Conservation (phyloP, 2,888 invertebrate genomes). For the Morpho achilles region DNA sequence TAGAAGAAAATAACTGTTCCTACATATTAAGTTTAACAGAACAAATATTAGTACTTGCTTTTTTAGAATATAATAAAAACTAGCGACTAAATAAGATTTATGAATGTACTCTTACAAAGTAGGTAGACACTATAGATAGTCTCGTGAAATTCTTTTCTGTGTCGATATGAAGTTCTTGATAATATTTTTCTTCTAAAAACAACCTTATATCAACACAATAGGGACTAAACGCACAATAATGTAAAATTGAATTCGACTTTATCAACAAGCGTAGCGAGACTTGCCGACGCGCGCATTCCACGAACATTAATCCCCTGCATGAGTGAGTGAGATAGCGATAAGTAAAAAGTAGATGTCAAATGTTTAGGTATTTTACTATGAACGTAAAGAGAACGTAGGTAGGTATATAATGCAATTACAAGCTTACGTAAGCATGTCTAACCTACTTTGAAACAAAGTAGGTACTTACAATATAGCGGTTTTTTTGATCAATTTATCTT, state of each 20-base stretch:
- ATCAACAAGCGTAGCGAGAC: slow-evolving; percentile 58
- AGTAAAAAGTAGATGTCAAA: slow-evolving; percentile 75
- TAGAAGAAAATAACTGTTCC: background rate
- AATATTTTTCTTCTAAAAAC: slow-evolving; percentile 37
- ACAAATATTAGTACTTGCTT: background rate
- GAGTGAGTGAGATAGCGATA: slow-evolving; percentile 64
- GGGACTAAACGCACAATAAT: slow-evolving; percentile 27
- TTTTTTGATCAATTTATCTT: slow-evolving; percentile 25
- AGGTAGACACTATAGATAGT: slow-evolving; percentile 70
- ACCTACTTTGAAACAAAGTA: slow-evolving; percentile 56
- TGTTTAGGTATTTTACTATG: slow-evolving; percentile 76
- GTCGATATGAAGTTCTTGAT: slow-evolving; percentile 28
- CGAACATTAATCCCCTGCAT: slow-evolving; percentile 65
- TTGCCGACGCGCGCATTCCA: slow-evolving; percentile 77
- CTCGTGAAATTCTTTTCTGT: slow-evolving; percentile 49
- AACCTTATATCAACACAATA: slow-evolving; percentile 35
- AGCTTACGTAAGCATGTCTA: slow-evolving; percentile 67
- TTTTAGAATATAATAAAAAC: slow-evolving; percentile 23
- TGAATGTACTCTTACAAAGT: slow-evolving; percentile 73
- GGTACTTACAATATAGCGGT: slow-evolving; percentile 32
- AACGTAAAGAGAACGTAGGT: slow-evolving; percentile 67
- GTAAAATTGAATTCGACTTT: slow-evolving; percentile 41
- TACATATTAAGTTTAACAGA: background rate
- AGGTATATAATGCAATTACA: slow-evolving; percentile 71
- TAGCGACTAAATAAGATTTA: slow-evolving; percentile 60